Evolutionary conservation across 2,797 vertebrate species (phyloP).

Genomic region (Artibeus jamaicensis): DNA sequence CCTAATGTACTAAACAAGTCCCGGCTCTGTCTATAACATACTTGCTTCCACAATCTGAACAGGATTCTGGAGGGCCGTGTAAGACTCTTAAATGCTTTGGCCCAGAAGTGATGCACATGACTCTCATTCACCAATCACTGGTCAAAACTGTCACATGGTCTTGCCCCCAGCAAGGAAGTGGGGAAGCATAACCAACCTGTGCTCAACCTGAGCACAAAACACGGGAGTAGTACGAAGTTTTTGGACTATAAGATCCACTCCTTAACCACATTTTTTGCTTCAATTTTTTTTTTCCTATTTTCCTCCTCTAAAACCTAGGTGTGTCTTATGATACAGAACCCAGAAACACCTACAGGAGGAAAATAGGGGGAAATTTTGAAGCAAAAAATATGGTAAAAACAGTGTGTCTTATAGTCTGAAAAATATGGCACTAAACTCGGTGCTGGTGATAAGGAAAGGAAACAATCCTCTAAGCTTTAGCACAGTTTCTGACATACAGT

Average conservation of each 20-base stretch:
- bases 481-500: not conserved
- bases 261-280: too few species aligned
- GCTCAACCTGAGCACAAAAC: not conserved
- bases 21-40: not conserved
- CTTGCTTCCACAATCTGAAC: rapidly evolving
- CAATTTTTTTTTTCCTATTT: too few species aligned
- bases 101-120: not conserved
- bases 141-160: not conserved
- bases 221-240: not conserved
- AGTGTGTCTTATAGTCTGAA: too few species aligned
- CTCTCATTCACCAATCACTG: not conserved
- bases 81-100: not conserved
- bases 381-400: too few species aligned
- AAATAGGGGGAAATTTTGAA: too few species aligned
- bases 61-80: not conserved
- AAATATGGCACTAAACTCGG: too few species aligned
- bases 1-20: not conserved
- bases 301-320: too few species aligned
- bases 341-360: too few species aligned
- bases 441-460: not conserved
- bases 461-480: not conserved
- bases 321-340: too few species aligned
- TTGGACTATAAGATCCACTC: too few species aligned
- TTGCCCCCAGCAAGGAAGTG: not conserved
- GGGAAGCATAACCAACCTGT: not conserved